Conservation (phyloP, 2,113 vertebrate genomes). For the Antechinus stuartii region DNA sequence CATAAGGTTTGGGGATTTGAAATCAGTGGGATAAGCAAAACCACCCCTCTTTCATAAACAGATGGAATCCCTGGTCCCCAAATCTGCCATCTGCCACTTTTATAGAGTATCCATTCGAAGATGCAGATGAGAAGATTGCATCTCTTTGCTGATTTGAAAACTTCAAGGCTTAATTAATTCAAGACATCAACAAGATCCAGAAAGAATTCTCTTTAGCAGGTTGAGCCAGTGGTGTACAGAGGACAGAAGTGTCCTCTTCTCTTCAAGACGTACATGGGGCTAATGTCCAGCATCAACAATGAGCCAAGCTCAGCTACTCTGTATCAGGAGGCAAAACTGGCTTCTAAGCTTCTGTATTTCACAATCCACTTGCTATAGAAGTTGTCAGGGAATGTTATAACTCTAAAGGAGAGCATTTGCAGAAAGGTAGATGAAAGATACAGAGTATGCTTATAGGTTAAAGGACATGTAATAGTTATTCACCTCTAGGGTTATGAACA, state of each 20-base stretch:
- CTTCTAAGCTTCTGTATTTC: conserved; percentile 83
- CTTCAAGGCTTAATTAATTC: conserved; percentile 93
- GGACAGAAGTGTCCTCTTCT: conserved; percentile 88
- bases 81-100: conserved; percentile 95
- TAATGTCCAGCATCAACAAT: conserved; percentile 98
- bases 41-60: conserved; percentile 91
- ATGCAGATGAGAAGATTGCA: conserved; percentile 91
- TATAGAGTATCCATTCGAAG: conserved; percentile 94
- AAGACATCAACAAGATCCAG: conserved; percentile 95
- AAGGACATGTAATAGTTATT: not conserved
- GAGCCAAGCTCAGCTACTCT: conserved; percentile 96
- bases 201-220: conserved; percentile 89
- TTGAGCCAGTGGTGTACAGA: conserved; percentile 82
- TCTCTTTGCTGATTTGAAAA: conserved; percentile 95
- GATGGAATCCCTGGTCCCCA: conserved; percentile 98
- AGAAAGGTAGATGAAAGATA: not conserved
- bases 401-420: not conserved
- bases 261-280: conserved; percentile 96
- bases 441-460: not conserved
- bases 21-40: conserved; percentile 96
- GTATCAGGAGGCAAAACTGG: conserved; percentile 97
- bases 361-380: not conserved
- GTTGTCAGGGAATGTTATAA: not conserved
- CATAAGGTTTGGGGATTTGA: conserved; percentile 92
- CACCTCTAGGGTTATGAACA: not conserved